A percentile compares a stretch with the other conserved stretches of the same genome.
Conservation (phyloP, 2,888 invertebrate genomes). For the Craniophora ligustri region DNA sequence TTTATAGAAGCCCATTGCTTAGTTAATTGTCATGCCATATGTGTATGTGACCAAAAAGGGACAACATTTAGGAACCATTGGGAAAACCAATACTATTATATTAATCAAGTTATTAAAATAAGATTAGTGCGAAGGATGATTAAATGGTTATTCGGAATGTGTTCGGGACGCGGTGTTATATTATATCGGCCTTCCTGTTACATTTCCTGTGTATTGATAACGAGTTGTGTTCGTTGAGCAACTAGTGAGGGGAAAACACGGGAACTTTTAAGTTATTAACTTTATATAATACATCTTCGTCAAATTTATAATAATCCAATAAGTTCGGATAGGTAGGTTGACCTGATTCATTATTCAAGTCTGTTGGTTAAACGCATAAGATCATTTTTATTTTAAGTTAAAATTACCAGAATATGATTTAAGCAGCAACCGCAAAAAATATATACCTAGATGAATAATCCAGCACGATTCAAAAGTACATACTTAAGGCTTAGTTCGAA, state of each 20-base stretch:
- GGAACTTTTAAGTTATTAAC: no score
- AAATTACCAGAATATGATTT: not conserved
- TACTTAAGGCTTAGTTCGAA: not conserved
- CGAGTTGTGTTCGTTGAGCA: constrained; percentile 37
- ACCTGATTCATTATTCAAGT: not conserved
- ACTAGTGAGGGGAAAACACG: constrained; percentile 65
- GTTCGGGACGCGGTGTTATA: constrained; percentile 44
- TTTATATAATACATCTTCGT: no score
- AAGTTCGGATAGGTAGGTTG: not conserved
- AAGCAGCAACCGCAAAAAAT: not conserved
- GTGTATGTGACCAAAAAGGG: no score
- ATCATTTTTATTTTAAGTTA: not conserved
- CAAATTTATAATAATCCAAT: no score
- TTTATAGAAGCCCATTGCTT: no score
- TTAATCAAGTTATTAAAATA: constrained; percentile 3
- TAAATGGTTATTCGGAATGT: constrained; percentile 29
- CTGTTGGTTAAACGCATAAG: no score
- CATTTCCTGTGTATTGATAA: constrained; percentile 77
- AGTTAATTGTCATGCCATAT: no score
- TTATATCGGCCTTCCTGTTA: constrained; percentile 68
- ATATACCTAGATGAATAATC: not conserved
- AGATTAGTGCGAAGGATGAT: constrained; percentile 30
- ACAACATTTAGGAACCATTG: no score
- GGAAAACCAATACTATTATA: no score
- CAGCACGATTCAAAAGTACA: not conserved